Base-by-base conservation (phyloP, 2,797 vertebrate species). In the Botia almorhae region DNA sequence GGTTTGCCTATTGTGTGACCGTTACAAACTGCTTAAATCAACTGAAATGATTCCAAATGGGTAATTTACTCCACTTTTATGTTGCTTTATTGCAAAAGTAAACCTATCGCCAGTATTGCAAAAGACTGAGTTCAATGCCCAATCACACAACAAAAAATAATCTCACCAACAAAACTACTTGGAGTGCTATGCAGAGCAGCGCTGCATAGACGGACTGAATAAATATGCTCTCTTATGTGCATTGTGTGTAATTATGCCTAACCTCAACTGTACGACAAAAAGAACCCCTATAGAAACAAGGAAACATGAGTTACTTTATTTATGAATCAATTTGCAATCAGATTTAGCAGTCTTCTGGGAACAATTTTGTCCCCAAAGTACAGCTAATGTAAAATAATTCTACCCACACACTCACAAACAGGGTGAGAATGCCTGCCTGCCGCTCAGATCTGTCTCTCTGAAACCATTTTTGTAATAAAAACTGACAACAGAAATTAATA, bases 401-500 rank as follows among this genome's bases (percentile, higher is more conserved):
- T 10, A 48, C 53, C 21, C 64, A 68, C 11, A 48, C 48, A 71
- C 53, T 65, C 56, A 74, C 56, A 61, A 36, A 63, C 58, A 33
- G 36, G 48, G 33, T 53, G 14, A 65, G 21, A 69, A 58, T 65
- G 10, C 36, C 74, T 75, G 67, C 65, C 53, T 71, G 7, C 48
- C 36, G 26, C 55, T 78, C 46, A 78, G 56, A 70, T 48, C 14
- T 0, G 1, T 60, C 19, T 17, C 36, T 77, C 65, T 77, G 46
- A 39, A 46, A 71, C 43, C 0, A 55, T 64, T 72, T 43, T 36
- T 53, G 10, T 69, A 70, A 64, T 50, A 39, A 65, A 56, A 70
- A 63, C 29, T 58, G 50, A 65, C 67, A 82, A 71, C 0, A 71
- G 39, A 29, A 56, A 64, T 60, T 65, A 71, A 76, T 82, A 61